Evolutionary conservation across 23 tunicate species (phyloP).

Genomic region (Oikopleura dioica): DNA sequence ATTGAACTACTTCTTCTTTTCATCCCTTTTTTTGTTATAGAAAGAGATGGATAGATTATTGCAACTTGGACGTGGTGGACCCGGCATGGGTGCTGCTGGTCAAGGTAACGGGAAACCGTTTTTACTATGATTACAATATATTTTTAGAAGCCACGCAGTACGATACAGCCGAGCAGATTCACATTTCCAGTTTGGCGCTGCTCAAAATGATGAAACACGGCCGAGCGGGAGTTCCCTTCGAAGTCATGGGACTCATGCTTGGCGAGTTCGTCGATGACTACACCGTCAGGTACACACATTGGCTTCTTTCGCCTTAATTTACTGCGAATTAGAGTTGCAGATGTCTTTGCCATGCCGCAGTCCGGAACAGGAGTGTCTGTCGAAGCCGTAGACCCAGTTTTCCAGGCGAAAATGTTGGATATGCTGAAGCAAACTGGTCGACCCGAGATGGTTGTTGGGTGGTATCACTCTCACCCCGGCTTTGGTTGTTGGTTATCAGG

Average conservation of each 20-base stretch:
- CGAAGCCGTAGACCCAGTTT: slow-evolving; percentile 97
- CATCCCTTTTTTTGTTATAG: too few species aligned
- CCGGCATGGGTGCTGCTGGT: too few species aligned
- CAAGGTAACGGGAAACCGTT: too few species aligned
- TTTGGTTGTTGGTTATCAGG: slow-evolving; percentile 99
- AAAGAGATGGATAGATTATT: slow-evolving; percentile 80
- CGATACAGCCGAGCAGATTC: slow-evolving; percentile 92
- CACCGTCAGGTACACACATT: slow-evolving; percentile 25
- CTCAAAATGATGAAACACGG: slow-evolving; percentile 95
- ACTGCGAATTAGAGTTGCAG: slow-evolving; percentile 63
- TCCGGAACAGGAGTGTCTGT: slow-evolving; percentile 98
- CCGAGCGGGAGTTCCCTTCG: slow-evolving; percentile 96
- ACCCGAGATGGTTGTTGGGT: slow-evolving; percentile 98
- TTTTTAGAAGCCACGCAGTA: slow-evolving; percentile 86
- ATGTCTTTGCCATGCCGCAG: slow-evolving; percentile 99
- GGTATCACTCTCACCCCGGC: slow-evolving; percentile 99
- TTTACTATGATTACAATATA: too few species aligned
- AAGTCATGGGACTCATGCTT: slow-evolving; percentile 94
- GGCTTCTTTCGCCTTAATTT: too few species aligned
- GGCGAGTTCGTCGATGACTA: slow-evolving; percentile 97
- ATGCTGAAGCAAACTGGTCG: slow-evolving; percentile 96
- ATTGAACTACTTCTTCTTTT: too few species aligned
- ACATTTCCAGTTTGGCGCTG: slow-evolving; percentile 76
- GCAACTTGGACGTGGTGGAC: too few species aligned
- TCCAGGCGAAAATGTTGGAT: slow-evolving; percentile 97